These are phyloP conservation scores for Sterna hirundo DNA, from an alignment of 2,113 vertebrate species.

Conservation along the genomic window DNA sequence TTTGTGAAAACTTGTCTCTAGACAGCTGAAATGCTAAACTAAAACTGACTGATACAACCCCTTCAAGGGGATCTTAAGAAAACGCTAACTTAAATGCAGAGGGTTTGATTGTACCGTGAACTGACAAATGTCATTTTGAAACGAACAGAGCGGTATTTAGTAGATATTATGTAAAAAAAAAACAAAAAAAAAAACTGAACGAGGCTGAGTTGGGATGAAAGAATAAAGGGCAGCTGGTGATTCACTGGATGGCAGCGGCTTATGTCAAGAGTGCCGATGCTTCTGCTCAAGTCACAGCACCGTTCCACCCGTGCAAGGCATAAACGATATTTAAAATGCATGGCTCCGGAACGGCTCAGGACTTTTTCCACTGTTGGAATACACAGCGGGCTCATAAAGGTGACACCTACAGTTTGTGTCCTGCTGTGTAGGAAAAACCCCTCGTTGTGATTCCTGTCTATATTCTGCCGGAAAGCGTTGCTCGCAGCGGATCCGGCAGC, in stretches of 20 bases:
- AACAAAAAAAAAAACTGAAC: background rate
- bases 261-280: background rate
- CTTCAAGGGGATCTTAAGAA: background rate
- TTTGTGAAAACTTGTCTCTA: background rate
- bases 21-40: background rate
- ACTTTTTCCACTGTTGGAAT: background rate
- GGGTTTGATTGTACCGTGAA: background rate
- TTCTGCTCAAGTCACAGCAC: background rate
- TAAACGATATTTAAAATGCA: rapidly evolving
- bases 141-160: background rate
- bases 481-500: background rate
- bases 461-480: background rate
- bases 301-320: rapidly evolving
- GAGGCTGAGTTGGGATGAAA: background rate
- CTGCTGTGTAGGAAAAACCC: rapidly evolving
- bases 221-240: background rate
- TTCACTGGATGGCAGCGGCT: background rate
- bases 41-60: background rate
- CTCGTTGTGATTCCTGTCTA: rapidly evolving
- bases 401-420: background rate
- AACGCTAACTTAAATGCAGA: background rate
- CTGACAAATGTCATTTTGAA: background rate
- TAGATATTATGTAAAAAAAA: background rate
- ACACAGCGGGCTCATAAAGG: background rate
- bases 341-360: background rate